phyloP scores from a whole-genome alignment of 2,113 vertebrate genomes.

The Mungos mungo region DNA sequence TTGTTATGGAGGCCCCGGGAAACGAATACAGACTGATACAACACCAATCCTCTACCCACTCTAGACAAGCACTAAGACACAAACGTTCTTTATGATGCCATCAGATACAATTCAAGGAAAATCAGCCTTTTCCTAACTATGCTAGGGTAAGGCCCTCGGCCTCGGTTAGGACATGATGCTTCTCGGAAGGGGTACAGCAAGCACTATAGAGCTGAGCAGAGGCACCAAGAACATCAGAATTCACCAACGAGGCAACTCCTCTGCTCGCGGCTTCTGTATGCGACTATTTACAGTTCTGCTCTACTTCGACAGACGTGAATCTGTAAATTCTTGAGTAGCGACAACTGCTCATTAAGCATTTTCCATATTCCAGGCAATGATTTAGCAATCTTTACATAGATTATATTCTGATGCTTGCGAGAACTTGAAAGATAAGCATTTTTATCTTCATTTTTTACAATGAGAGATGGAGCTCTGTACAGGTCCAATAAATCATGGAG shows the following conservation, averaged over 20 bases:
- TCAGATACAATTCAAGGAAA: not conserved
- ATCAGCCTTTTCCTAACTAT: not conserved
- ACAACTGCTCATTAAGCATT: not conserved
- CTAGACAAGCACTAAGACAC: not conserved
- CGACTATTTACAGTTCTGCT: too few relatives aligned
- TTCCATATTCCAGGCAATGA: not conserved
- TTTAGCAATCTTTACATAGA: not conserved
- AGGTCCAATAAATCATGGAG: not conserved
- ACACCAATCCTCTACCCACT: not conserved
- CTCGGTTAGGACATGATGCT: not conserved
- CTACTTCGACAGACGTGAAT: not conserved
- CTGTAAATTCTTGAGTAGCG: not conserved
- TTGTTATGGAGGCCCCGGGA: not conserved
- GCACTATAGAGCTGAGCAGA: too few relatives aligned
- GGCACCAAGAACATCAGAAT: not conserved
- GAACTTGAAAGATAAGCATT: not conserved
- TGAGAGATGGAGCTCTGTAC: not conserved
- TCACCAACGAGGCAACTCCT: accelerated
- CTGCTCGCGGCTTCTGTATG: accelerated
- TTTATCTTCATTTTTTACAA: not conserved
- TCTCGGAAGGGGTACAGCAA: not conserved
- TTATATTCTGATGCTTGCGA: not conserved
- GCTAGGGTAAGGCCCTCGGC: not conserved
- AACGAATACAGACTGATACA: not conserved
- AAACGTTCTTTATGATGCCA: not conserved